Conservation (phyloP, 2,888 invertebrate species). For the Acleris literana region DNA sequence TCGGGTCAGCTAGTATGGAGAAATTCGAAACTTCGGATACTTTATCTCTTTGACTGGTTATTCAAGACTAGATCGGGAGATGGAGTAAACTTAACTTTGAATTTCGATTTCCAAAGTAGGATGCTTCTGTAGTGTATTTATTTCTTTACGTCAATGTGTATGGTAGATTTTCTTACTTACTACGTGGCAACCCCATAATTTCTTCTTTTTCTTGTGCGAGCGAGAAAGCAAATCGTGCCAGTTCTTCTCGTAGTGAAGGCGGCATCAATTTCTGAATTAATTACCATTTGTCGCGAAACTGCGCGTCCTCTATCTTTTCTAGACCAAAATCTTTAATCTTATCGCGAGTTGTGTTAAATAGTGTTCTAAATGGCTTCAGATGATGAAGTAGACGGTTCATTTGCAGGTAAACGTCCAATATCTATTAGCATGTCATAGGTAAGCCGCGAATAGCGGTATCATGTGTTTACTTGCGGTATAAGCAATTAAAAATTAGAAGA, state of each 20-base stretch:
- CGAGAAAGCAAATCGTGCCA: constrained; percentile 67
- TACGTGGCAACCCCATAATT: constrained; percentile 46
- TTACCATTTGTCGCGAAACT: constrained; percentile 84
- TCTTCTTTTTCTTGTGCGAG: constrained; percentile 55
- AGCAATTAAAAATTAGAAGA: constrained; percentile 81
- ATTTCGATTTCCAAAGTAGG: no score
- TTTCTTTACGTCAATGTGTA: background rate
- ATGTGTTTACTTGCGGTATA: constrained; percentile 84
- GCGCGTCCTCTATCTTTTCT: constrained; percentile 82
- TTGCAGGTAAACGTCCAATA: constrained; percentile 89
- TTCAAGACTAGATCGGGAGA: no score
- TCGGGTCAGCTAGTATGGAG: no score
- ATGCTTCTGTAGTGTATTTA: no score
- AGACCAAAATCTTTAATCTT: constrained; percentile 70
- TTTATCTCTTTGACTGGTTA: no score
- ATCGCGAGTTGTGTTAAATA: constrained; percentile 67
- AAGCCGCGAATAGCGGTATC: constrained; percentile 85
- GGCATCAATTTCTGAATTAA: constrained; percentile 84
- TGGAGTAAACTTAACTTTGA: no score
- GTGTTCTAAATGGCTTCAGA: constrained; percentile 90
- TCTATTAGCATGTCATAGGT: constrained; percentile 82
- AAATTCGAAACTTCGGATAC: no score
- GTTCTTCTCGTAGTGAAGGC: constrained; percentile 77
- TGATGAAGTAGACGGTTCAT: constrained; percentile 93
- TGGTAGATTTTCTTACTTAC: constrained; percentile 20